Percentiles rank a stretch among this genome's conserved stretches.
Conservation (phyloP, 2,888 invertebrate genomes). For the Mechanitis mazaeus region DNA sequence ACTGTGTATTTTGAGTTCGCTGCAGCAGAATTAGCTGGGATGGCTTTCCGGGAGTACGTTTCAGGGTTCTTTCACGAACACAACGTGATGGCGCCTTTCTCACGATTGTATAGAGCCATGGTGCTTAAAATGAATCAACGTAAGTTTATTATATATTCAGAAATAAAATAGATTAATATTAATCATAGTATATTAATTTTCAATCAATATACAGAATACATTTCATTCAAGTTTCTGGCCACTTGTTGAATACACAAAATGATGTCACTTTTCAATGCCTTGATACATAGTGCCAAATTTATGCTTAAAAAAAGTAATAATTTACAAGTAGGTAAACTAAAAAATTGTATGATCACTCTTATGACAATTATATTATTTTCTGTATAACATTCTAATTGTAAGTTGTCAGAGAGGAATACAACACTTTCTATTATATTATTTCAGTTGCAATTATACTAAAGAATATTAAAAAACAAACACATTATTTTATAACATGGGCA, state of each 20-base stretch:
- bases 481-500: no score
- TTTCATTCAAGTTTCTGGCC: not conserved
- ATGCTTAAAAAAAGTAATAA: no score
- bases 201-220: not conserved
- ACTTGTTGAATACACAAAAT: constrained; percentile 1
- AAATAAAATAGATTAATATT: not conserved
- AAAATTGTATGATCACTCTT: no score
- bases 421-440: no score
- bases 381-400: no score
- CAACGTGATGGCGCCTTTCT: constrained; percentile 64
- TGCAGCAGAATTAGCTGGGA: constrained; percentile 30
- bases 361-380: no score
- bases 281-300: no score
- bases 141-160: constrained; percentile 40
- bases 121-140: constrained; percentile 71
- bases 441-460: no score
- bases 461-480: no score
- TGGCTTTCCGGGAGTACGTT: constrained; percentile 50
- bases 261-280: not conserved
- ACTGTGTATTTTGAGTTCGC: constrained; percentile 32
- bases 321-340: no score
- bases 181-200: not conserved
- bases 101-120: constrained; percentile 66
- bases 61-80: constrained; percentile 48
- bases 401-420: no score